Conservation (phyloP, 2,888 invertebrate genomes). For the Ornithoptera priamus region DNA sequence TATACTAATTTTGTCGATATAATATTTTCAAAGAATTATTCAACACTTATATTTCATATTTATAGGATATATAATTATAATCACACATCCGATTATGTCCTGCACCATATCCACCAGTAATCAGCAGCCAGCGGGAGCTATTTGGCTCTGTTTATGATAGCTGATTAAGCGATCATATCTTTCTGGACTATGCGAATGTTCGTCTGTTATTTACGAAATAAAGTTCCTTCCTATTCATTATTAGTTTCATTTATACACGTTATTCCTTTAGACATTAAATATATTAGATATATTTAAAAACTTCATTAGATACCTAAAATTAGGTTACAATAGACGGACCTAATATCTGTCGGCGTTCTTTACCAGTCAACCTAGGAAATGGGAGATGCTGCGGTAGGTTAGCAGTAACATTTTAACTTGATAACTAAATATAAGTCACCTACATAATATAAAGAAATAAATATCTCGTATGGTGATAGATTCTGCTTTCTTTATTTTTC, state of each 20-base stretch:
- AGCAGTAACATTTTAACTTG: too few relatives aligned
- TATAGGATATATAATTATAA: conserved; percentile 48
- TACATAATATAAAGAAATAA: too few relatives aligned
- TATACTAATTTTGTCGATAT: conserved; percentile 34
- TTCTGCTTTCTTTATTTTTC: too few relatives aligned
- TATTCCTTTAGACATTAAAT: too few relatives aligned
- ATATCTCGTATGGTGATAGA: too few relatives aligned
- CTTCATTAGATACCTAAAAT: too few relatives aligned
- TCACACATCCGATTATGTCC: conserved; percentile 49
- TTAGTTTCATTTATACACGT: conserved; percentile 34
- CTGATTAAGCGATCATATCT: conserved; percentile 44
- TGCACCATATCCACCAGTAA: conserved; percentile 66
- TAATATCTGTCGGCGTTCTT: too few relatives aligned
- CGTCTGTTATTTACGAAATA: conserved; percentile 74
- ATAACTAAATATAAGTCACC: too few relatives aligned
- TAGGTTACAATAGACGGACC: too few relatives aligned
- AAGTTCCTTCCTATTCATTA: conserved; percentile 73
- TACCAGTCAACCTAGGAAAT: too few relatives aligned
- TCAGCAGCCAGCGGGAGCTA: conserved; percentile 38
- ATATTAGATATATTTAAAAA: too few relatives aligned
- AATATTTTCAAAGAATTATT: conserved; percentile 36
- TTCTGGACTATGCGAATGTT: conserved; percentile 51
- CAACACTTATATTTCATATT: conserved; percentile 44
- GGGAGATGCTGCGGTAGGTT: too few relatives aligned
- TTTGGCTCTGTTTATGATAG: conserved; percentile 48